Evolutionary conservation across 2,797 vertebrate genomes (phyloP).

Genomic region (Calcarius lapponicus): DNA sequence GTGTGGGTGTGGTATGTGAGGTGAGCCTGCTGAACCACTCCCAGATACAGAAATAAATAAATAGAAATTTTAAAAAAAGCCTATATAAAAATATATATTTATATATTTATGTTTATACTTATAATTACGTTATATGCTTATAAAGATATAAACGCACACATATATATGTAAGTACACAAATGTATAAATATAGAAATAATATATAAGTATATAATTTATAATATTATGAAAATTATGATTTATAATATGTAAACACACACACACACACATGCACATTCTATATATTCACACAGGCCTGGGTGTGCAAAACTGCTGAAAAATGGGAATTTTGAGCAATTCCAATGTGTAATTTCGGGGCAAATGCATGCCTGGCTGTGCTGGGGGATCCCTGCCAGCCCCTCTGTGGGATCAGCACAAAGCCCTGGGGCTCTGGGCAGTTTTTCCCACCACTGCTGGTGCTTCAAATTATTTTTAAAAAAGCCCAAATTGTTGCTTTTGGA

Average conservation of each 20-base stretch:
- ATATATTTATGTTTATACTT: too few relatives aligned
- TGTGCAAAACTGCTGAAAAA: background rate
- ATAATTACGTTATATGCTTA: too few relatives aligned
- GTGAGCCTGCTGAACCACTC: background rate
- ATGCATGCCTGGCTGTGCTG: background rate
- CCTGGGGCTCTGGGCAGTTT: background rate
- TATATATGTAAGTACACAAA: too few relatives aligned
- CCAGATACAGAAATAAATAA: too few relatives aligned
- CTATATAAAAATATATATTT: too few relatives aligned
- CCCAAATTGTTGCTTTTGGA: background rate
- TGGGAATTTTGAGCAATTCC: background rate
- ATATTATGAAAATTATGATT: too few relatives aligned
- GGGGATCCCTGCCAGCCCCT: background rate
- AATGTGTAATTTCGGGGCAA: background rate
- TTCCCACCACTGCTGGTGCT: background rate
- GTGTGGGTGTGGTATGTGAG: background rate
- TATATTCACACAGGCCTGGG: background rate
- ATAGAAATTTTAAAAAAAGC: background rate
- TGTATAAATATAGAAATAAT: too few relatives aligned
- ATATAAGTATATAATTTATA: background rate
- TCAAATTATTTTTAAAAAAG: background rate
- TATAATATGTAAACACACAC: too few relatives aligned
- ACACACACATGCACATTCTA: background rate
- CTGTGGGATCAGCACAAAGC: background rate
- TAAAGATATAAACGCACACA: background rate